Conservation (phyloP, 2,888 invertebrate genomes). For the Bhutanitis thaidina region DNA sequence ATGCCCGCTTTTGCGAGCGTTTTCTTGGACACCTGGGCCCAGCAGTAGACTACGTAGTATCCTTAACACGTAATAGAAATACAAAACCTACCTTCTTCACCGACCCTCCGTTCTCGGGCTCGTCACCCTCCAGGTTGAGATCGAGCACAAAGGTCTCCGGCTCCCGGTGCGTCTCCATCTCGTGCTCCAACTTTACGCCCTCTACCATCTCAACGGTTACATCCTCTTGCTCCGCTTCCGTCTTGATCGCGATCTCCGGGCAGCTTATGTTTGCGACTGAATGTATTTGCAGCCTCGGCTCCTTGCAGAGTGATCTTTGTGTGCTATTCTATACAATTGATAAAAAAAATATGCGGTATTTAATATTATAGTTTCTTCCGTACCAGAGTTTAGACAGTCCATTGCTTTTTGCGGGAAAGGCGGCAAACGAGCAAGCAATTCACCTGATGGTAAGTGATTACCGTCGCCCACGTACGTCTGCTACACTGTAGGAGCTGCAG, state of each 20-base stretch:
- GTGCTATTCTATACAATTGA: constrained; percentile 14
- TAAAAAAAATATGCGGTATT: too few relatives aligned
- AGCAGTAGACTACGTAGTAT: too few relatives aligned
- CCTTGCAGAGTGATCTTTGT: constrained; percentile 15
- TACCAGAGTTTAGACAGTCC: too few relatives aligned
- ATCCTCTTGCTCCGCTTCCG: constrained; percentile 20
- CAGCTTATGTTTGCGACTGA: constrained; percentile 13
- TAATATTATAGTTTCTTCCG: too few relatives aligned
- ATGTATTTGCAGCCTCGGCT: constrained; percentile 20
- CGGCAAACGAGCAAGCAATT: too few relatives aligned
- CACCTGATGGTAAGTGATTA: too few relatives aligned
- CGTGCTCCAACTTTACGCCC: constrained; percentile 23
- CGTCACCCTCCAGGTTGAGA: constrained; percentile 25
- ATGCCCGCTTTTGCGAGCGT: too few relatives aligned
- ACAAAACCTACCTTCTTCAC: constrained; percentile 27
- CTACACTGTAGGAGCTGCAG: too few relatives aligned
- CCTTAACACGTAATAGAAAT: too few relatives aligned
- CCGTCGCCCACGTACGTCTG: too few relatives aligned
- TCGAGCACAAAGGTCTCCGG: constrained; percentile 51
- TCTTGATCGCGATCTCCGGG: constrained; percentile 22
- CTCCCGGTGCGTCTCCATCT: constrained; percentile 39
- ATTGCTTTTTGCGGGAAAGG: too few relatives aligned
- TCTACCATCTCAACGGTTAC: constrained; percentile 25
- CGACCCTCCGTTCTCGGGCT: not conserved
- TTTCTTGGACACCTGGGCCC: too few relatives aligned